Percentiles rank a stretch among this genome's conserved stretches.
Evolutionary conservation across 2,113 vertebrate species (phyloP).

Genomic region (Chaetura pelagica): DNA sequence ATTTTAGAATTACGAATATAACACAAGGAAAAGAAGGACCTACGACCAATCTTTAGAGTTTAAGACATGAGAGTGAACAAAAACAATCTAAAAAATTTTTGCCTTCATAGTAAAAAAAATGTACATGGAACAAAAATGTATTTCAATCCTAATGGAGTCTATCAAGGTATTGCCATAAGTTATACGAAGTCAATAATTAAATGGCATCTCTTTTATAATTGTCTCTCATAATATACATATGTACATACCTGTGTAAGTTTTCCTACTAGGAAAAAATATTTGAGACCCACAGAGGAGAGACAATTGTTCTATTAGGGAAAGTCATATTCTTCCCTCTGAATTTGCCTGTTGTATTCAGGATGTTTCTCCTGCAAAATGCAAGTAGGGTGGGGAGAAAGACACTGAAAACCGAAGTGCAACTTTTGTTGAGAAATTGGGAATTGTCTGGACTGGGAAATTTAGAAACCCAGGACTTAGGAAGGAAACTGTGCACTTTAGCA

Average conservation of each 20-base stretch:
- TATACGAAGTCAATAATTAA: background rate
- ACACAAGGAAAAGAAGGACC: background rate
- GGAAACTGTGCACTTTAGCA: background rate
- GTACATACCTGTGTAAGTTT: background rate
- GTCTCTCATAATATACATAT: background rate
- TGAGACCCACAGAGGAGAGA: background rate
- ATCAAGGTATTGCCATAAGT: background rate
- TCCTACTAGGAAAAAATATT: background rate
- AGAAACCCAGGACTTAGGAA: background rate
- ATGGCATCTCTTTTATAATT: background rate
- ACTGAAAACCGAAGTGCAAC: background rate
- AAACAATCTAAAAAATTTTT: background rate
- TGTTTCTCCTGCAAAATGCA: background rate
- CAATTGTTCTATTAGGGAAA: background rate
- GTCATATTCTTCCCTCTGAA: background rate
- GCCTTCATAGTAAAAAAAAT: background rate
- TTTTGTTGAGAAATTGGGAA: background rate
- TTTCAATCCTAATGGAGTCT: background rate
- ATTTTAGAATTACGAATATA: background rate
- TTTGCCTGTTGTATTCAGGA: background rate
- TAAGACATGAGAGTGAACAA: background rate
- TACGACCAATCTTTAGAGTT: background rate
- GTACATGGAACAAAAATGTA: background rate
- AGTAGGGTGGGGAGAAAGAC: background rate
- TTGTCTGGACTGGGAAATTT: background rate